Percentiles rank a stretch among this genome's conserved stretches.
Evolutionary conservation across 2,888 invertebrate species (phyloP).

Genomic region (Idaea biselata): DNA sequence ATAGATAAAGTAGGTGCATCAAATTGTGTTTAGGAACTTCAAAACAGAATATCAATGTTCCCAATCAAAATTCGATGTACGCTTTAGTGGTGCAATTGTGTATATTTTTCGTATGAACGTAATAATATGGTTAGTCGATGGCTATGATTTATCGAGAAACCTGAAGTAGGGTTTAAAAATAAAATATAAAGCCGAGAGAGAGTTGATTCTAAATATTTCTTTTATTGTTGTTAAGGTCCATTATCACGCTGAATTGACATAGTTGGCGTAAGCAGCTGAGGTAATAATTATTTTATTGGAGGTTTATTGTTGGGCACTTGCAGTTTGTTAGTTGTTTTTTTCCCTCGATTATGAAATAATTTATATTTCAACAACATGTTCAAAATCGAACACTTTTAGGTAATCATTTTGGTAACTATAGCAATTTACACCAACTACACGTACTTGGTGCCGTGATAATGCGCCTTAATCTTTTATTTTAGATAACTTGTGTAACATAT

Average conservation of each 20-base stretch:
- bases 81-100: conserved; percentile 35
- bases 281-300: conserved; percentile 8
- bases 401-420: too few species aligned
- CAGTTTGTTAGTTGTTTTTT: conserved; percentile 47
- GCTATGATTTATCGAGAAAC: conserved; percentile 43
- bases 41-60: background rate
- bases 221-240: conserved; percentile 13
- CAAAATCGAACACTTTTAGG: too few species aligned
- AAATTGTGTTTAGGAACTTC: background rate
- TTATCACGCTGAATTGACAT: background rate
- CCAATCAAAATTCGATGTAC: conserved; percentile 4
- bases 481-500: conserved; percentile 64
- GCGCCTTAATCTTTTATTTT: conserved; percentile 48
- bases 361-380: too few species aligned
- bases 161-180: conserved; percentile 25
- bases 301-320: conserved; percentile 30
- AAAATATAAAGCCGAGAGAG: conserved; percentile 6
- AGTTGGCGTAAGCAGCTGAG: too few species aligned
- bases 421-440: too few species aligned
- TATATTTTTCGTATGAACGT: conserved; percentile 33
- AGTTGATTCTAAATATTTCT: conserved; percentile 7
- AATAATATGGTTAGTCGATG: conserved; percentile 29
- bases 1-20: conserved; percentile 11
- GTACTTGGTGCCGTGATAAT: conserved; percentile 23
- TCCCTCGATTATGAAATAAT: conserved; percentile 40